These are phyloP conservation scores for Halcyon chelicuti DNA, from an alignment of 2,797 vertebrate genomes.

Conservation along the genomic window DNA sequence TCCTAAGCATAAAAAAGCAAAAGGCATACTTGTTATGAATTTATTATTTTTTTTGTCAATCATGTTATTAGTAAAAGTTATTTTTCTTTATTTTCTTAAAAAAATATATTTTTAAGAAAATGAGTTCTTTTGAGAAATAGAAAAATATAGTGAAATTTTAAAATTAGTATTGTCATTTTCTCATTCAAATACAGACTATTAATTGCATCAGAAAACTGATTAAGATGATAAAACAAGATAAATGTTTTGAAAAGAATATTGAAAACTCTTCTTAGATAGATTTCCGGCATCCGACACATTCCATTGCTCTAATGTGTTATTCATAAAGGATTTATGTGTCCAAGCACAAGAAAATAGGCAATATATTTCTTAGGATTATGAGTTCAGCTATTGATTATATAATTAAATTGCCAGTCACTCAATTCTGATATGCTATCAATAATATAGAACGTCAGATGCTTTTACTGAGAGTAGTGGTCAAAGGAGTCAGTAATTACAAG, in stretches of 20 bases:
- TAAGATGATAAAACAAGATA: background rate
- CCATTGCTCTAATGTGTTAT: background rate
- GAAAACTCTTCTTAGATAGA: background rate
- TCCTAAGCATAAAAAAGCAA: background rate
- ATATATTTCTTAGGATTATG: background rate
- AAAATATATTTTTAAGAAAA: background rate
- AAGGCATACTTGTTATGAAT: background rate
- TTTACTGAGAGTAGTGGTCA: background rate
- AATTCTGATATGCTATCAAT: background rate
- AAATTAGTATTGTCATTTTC: background rate
- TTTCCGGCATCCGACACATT: constrained; percentile 16
- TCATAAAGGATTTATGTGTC: background rate
- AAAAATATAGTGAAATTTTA: background rate
- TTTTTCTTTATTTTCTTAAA: background rate
- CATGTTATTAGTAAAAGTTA: background rate
- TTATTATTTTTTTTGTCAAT: background rate
- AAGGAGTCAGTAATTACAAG: background rate
- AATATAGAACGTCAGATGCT: background rate
- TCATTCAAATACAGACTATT: background rate
- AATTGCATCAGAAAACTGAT: background rate
- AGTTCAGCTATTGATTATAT: background rate
- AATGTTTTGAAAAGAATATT: background rate
- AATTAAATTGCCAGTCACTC: background rate
- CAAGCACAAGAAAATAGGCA: background rate
- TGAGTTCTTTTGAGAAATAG: background rate